These are phyloP conservation scores for Thryonomys swinderianus DNA, from an alignment of 2,113 vertebrate genomes.

Conservation along the genomic window DNA sequence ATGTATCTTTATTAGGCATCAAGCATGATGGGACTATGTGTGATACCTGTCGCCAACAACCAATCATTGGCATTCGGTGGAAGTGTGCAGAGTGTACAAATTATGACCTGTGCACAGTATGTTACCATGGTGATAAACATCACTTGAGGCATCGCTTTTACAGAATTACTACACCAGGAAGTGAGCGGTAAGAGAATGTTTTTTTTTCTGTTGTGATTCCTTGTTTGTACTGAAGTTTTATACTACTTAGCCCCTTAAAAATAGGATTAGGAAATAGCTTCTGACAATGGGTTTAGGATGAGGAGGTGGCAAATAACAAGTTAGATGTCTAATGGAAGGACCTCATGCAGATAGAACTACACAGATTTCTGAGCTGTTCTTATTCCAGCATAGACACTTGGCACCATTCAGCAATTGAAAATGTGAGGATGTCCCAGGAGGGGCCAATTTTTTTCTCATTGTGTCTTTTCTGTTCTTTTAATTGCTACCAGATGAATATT, in stretches of 20 bases:
- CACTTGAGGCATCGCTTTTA: conserved; percentile 99
- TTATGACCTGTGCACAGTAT: conserved; percentile 99
- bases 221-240: conserved; percentile 67
- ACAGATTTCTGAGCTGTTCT: background rate
- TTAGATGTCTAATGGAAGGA: background rate
- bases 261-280: conserved; percentile 50
- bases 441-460: conserved; percentile 1
- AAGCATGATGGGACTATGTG: conserved; percentile 99
- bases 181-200: conserved; percentile 92
- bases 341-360: background rate
- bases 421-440: background rate
- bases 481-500: background rate
- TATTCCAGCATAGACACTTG: background rate
- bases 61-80: conserved; percentile 99
- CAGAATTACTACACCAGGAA: conserved; percentile 98
- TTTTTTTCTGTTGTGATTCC: conserved; percentile 23
- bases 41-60: conserved; percentile 98
- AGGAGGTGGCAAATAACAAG: background rate
- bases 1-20: conserved; percentile 89
- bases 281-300: conserved; percentile 37
- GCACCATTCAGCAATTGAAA: background rate
- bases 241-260: conserved; percentile 28
- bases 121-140: conserved; percentile 99
- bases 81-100: conserved; percentile 99
- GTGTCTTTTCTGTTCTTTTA: background rate